Conservation (phyloP, 2,113 vertebrate genomes). For the Pteruthius melanotis region DNA sequence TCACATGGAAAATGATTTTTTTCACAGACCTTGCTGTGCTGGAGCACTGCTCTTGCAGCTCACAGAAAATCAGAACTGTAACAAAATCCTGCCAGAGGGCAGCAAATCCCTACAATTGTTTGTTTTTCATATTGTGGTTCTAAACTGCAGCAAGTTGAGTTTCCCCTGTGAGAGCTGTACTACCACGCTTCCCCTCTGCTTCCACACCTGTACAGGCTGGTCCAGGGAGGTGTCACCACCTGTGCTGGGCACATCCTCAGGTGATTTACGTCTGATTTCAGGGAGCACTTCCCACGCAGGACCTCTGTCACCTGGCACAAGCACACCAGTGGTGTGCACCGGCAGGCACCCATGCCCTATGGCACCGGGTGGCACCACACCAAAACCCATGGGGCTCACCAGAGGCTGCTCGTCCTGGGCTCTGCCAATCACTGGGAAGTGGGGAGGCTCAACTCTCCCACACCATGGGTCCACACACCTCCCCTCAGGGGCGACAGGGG, state of each 20-base stretch:
- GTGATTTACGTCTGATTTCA: not conserved
- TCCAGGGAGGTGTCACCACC: not conserved
- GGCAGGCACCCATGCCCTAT: rapidly evolving
- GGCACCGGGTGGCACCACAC: rapidly evolving
- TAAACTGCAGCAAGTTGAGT: not conserved
- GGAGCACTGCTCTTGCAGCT: not conserved
- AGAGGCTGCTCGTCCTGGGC: not conserved
- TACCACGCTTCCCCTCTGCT: not conserved
- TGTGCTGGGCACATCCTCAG: not conserved
- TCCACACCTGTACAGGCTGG: rapidly evolving
- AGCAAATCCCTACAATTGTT: slow-evolving; percentile 12
- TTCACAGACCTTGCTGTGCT: not conserved
- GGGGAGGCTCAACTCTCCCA: not conserved
- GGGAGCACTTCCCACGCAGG: not conserved
- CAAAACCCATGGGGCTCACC: not conserved
- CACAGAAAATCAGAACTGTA: not conserved
- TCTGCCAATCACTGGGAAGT: not conserved
- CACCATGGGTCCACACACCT: rapidly evolving
- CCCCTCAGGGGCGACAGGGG: not conserved
- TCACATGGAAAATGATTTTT: not conserved
- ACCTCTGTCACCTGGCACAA: not conserved
- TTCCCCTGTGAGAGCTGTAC: not conserved
- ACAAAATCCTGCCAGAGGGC: slow-evolving; percentile 46
- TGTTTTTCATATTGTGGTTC: not conserved
- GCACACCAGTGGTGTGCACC: rapidly evolving